Percentiles rank a stretch among this genome's conserved stretches.
phyloP scores from a whole-genome alignment of 2,888 invertebrate species.

The Mesopsocus fuscifrons region DNA sequence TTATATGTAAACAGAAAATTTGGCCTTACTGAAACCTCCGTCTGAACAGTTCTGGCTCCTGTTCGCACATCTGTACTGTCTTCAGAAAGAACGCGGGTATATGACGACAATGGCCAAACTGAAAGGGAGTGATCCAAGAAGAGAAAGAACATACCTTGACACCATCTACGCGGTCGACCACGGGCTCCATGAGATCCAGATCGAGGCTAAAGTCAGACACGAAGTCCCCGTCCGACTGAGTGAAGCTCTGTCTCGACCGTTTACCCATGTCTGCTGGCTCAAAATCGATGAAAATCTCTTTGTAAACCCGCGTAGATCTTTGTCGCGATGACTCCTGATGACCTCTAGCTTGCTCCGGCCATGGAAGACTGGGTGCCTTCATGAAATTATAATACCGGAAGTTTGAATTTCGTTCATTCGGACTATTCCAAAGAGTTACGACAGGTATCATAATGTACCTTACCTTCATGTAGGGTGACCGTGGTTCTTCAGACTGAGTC shows the following conservation, averaged over 20 bases:
- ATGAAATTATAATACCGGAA: too few relatives aligned
- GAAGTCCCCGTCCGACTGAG: constrained; percentile 66
- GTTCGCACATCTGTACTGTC: too few relatives aligned
- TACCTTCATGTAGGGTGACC: constrained; percentile 34
- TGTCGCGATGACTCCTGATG: background rate
- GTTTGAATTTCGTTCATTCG: too few relatives aligned
- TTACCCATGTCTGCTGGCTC: constrained; percentile 37
- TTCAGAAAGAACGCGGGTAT: too few relatives aligned
- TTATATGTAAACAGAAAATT: too few relatives aligned
- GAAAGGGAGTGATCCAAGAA: too few relatives aligned
- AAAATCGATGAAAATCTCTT: constrained; percentile 73
- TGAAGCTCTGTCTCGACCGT: constrained; percentile 31
- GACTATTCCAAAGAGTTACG: too few relatives aligned
- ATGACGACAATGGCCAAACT: too few relatives aligned
- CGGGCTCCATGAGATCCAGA: background rate
- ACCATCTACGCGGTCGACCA: constrained; percentile 4
- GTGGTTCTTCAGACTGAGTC: constrained; percentile 69
- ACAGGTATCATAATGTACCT: too few relatives aligned
- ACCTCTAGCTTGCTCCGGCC: background rate
- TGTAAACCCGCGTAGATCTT: constrained; percentile 31
- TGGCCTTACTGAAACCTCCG: too few relatives aligned
- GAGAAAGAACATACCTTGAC: constrained; percentile 12
- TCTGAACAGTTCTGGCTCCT: too few relatives aligned
- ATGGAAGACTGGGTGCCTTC: constrained; percentile 5
- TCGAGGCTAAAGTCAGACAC: constrained; percentile 26